Conservation (phyloP, 2,113 vertebrate genomes). For the Cynocephalus volans region DNA sequence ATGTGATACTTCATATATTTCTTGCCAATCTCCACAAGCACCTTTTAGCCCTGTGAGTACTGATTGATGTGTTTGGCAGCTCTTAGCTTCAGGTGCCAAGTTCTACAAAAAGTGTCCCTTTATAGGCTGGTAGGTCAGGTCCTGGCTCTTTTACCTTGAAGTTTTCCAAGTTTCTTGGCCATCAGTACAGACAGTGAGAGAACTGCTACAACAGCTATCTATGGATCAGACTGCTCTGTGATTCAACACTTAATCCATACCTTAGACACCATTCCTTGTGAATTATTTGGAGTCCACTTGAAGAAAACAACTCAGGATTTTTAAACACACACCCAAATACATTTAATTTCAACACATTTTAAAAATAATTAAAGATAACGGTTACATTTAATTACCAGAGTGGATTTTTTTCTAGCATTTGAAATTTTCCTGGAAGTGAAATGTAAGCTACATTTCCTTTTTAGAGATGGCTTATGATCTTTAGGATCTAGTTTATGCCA, state of each 20-base stretch:
- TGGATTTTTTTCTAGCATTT: slow-evolving; percentile 55
- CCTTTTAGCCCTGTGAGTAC: neutral
- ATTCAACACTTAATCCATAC: slow-evolving; percentile 56
- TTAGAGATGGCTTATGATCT: neutral
- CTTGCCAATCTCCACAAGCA: neutral
- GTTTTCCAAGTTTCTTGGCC: slow-evolving; percentile 70
- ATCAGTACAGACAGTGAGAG: slow-evolving; percentile 60
- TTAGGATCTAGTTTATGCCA: slow-evolving; percentile 6
- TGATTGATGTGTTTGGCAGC: slow-evolving; percentile 77
- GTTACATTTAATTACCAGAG: slow-evolving; percentile 70
- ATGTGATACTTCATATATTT: too few relatives aligned
- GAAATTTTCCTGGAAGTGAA: slow-evolving; percentile 52
- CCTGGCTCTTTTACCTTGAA: slow-evolving; percentile 74
- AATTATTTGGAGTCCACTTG: slow-evolving; percentile 47
- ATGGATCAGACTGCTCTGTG: slow-evolving; percentile 61
- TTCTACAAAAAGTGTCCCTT: slow-evolving; percentile 73
- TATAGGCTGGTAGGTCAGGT: slow-evolving; percentile 48
- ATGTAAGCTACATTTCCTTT: slow-evolving; percentile 62
- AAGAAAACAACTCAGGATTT: neutral
- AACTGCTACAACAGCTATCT: neutral
- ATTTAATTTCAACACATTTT: slow-evolving; percentile 55
- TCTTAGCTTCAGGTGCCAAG: slow-evolving; percentile 71
- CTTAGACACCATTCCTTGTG: slow-evolving; percentile 40
- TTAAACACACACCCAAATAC: neutral
- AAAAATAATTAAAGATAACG: slow-evolving; percentile 51